These are phyloP conservation scores for Laterallus jamaicensis DNA, from an alignment of 2,113 vertebrate genomes.

Conservation along the genomic window DNA sequence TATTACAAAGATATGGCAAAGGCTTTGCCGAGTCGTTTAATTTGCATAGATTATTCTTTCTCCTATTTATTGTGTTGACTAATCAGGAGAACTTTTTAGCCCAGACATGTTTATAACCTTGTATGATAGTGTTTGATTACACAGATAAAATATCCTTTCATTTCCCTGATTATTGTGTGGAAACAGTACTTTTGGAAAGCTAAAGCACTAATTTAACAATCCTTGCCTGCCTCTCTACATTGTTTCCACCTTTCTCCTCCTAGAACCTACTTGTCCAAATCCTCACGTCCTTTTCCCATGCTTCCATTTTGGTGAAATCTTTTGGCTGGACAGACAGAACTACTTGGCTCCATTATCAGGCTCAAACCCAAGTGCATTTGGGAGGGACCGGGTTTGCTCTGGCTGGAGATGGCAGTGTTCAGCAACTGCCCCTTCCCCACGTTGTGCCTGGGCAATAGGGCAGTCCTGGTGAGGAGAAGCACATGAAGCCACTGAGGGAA, in stretches of 20 bases:
- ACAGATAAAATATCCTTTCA: constrained; percentile 1
- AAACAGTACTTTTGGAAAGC: neutral
- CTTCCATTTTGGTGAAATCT: neutral
- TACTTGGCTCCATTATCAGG: neutral
- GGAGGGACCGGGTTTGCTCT: neutral
- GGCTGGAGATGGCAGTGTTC: neutral
- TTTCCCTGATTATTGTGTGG: constrained; percentile 12
- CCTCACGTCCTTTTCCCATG: neutral
- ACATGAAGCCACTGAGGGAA: neutral
- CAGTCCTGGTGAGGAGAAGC: neutral
- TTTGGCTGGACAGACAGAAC: neutral
- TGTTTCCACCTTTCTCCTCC: neutral
- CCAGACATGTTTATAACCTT: constrained; percentile 19
- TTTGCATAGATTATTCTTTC: constrained; percentile 61
- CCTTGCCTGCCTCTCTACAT: neutral
- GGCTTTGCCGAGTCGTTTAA: constrained; percentile 44
- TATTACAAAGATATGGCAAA: constrained; percentile 62
- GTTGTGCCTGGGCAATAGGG: rapidly evolving
- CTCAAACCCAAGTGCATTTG: neutral
- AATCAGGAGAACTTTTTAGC: constrained; percentile 43
- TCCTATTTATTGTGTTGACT: constrained; percentile 14
- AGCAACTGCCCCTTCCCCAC: neutral
- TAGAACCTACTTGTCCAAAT: neutral
- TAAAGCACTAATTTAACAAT: neutral
- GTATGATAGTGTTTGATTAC: constrained; percentile 41